Evolutionary conservation across 2,888 invertebrate species (phyloP).

Genomic region (Eumacrocentrus americanus): DNA sequence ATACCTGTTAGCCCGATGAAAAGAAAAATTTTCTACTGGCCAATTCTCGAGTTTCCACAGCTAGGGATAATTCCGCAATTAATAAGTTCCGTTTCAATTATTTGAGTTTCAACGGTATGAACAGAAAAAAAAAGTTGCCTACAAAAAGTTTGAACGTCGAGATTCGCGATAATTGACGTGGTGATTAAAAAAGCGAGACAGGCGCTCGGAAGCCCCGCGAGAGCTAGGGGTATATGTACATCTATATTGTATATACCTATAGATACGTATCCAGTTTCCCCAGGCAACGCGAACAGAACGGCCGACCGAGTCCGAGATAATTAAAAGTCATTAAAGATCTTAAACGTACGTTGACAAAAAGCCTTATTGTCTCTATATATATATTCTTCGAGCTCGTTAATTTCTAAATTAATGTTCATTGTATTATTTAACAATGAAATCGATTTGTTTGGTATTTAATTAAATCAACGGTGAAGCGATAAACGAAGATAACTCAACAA

Average conservation of each 20-base stretch:
- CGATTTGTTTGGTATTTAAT: too few species aligned
- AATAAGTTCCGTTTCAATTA: slow-evolving; percentile 23
- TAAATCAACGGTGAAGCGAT: too few species aligned
- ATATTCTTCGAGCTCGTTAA: neutral
- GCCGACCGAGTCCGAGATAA: slow-evolving; percentile 34
- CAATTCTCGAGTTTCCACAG: neutral
- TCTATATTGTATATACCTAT: too few species aligned
- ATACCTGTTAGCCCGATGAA: neutral
- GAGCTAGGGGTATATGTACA: neutral
- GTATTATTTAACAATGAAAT: too few species aligned
- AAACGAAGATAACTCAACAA: too few species aligned
- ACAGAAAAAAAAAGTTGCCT: neutral
- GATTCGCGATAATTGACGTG: slow-evolving; percentile 17
- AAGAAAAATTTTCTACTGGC: neutral
- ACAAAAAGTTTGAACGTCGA: slow-evolving; percentile 1
- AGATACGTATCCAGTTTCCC: neutral
- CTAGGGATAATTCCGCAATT: slow-evolving; percentile 13
- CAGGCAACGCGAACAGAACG: neutral
- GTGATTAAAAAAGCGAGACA: slow-evolving; percentile 16
- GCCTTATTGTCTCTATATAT: neutral
- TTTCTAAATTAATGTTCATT: too few species aligned
- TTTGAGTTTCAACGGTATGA: neutral
- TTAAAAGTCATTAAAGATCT: slow-evolving; percentile 52
- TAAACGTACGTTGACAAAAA: neutral
- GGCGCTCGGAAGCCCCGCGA: neutral